Percentiles rank a stretch among this genome's conserved stretches.
Conservation (phyloP, 2,113 vertebrate species). For the Raja brachyura region DNA sequence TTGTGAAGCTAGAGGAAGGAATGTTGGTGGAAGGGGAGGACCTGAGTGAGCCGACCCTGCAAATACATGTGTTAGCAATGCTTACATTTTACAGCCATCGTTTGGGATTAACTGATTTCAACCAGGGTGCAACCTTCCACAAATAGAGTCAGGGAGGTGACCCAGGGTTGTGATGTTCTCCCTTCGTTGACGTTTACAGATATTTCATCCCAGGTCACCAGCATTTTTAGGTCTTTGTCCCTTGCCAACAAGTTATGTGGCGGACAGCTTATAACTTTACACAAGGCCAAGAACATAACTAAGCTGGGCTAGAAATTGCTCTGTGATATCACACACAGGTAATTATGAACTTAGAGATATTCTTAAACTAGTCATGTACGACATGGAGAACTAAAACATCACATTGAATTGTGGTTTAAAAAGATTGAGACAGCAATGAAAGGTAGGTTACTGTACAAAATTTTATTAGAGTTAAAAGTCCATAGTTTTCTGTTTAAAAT, state of each 20-base stretch:
- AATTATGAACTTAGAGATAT: background rate
- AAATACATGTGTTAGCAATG: background rate
- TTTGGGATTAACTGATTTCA: background rate
- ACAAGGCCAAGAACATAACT: background rate
- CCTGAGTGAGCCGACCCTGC: background rate
- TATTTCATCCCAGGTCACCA: too few relatives aligned
- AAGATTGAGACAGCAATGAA: conserved; percentile 60
- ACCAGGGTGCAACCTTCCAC: background rate
- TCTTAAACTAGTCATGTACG: background rate
- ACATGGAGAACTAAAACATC: background rate
- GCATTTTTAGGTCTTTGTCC: background rate
- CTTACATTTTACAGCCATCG: background rate
- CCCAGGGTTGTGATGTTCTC: background rate
- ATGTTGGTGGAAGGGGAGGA: too few relatives aligned
- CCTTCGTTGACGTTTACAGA: background rate
- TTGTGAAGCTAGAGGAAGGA: too few relatives aligned
- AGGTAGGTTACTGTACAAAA: conserved; percentile 59
- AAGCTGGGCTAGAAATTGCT: background rate
- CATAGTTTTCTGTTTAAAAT: conserved; percentile 58
- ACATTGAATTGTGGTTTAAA: background rate
- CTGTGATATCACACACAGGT: background rate
- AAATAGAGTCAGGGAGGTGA: background rate
- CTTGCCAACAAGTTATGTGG: background rate
- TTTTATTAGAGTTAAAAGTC: conserved; percentile 66
- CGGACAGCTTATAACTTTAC: too few relatives aligned